Evolutionary conservation across 2,797 vertebrate species (phyloP).

Genomic region (Spondyliosoma cantharus): DNA sequence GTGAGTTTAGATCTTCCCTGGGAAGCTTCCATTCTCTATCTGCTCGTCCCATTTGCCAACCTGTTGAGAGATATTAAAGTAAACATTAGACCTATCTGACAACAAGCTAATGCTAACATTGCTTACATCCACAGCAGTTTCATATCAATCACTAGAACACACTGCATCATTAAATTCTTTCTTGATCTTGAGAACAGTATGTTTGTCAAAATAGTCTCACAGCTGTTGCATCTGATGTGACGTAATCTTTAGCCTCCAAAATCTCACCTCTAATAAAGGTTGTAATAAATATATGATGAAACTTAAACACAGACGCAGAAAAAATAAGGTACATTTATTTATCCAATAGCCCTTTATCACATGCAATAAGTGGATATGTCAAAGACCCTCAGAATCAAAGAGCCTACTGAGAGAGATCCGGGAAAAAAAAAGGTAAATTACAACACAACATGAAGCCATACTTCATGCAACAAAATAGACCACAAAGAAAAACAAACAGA

Average conservation of each 20-base stretch:
- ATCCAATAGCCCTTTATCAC: neutral
- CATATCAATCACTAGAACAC: neutral
- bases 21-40: conserved; percentile 81
- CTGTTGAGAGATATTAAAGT: conserved; percentile 62
- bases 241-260: neutral
- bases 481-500: neutral
- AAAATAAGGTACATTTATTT: neutral
- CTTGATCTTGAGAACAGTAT: neutral
- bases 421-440: neutral
- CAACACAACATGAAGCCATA: neutral
- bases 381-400: neutral
- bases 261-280: neutral
- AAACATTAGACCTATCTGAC: conserved; percentile 2
- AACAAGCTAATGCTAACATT: neutral
- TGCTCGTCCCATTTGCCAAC: conserved; percentile 84
- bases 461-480: neutral
- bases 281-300: neutral
- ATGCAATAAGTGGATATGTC: neutral
- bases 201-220: neutral
- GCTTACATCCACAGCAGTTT: neutral
- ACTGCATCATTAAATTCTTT: neutral
- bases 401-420: neutral
- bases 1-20: conserved; percentile 82
- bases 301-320: neutral
- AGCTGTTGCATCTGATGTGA: neutral